phyloP scores from a whole-genome alignment of 2,113 vertebrate genomes.

The Falco punctatus region DNA sequence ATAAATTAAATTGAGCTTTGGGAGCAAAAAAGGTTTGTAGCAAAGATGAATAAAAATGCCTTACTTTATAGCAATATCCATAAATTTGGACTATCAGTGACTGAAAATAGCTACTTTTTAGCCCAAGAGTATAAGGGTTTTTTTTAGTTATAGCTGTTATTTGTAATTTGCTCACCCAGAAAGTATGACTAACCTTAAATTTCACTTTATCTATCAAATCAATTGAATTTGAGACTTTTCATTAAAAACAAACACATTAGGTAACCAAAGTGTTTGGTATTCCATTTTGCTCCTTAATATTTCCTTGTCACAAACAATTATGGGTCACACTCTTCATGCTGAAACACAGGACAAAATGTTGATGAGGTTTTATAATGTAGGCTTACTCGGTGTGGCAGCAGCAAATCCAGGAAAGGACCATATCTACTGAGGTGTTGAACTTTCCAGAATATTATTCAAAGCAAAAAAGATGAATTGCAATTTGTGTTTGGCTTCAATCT shows the following conservation, averaged over 20 bases:
- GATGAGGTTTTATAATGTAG: neutral
- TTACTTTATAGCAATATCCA: neutral
- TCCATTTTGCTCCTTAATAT: neutral
- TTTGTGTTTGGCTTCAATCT: neutral
- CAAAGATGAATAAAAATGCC: neutral
- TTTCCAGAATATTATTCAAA: neutral
- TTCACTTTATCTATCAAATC: neutral
- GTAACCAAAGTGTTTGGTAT: neutral
- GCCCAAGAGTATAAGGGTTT: neutral
- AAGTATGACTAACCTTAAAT: neutral
- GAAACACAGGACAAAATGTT: neutral
- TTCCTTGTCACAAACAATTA: neutral
- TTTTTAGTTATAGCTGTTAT: neutral
- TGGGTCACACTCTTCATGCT: neutral
- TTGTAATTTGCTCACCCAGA: neutral
- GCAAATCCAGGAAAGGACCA: neutral
- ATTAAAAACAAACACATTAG: neutral
- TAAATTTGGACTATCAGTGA: neutral
- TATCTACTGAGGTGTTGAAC: neutral
- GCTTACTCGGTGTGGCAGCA: neutral
- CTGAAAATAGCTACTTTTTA: neutral
- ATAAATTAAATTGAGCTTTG: neutral
- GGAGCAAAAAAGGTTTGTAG: neutral
- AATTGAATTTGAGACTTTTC: neutral
- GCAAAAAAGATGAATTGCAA: neutral